Conservation (phyloP, 2,113 vertebrate species). For the Dolichotis patagonum region DNA sequence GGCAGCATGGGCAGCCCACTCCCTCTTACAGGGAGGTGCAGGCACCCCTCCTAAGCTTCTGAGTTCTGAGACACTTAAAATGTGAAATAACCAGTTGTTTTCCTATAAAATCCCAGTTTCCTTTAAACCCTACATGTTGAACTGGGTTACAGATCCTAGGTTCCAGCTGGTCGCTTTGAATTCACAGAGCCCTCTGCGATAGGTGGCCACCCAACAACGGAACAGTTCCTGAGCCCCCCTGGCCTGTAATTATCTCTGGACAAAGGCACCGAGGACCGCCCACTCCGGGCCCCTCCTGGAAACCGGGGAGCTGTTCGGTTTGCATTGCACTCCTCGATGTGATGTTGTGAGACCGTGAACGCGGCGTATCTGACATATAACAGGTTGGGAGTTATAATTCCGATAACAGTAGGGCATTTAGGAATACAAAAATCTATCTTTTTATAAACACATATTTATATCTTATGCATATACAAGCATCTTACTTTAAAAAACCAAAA, state of each 20-base stretch:
- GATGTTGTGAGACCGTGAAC: no score
- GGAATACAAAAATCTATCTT: neutral
- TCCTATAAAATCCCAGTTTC: neutral
- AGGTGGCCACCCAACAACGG: neutral
- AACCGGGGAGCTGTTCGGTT: neutral
- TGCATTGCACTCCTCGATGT: neutral
- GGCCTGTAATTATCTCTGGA: no score
- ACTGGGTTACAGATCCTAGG: neutral
- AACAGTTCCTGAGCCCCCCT: neutral
- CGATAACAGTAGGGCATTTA: neutral
- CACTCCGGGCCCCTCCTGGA: neutral
- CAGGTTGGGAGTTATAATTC: neutral
- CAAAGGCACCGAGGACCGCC: no score
- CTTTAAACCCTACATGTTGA: neutral
- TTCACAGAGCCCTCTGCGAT: neutral
- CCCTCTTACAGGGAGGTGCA: neutral
- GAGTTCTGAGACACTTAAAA: neutral
- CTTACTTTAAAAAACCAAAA: neutral
- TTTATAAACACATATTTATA: neutral
- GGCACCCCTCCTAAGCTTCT: neutral
- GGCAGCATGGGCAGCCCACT: neutral
- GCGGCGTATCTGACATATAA: no score
- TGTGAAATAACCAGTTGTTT: neutral
- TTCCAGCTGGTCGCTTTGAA: neutral
- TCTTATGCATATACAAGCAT: neutral